Conservation (phyloP, 2,888 invertebrate species). For the Hemicrepidius hirtus region DNA sequence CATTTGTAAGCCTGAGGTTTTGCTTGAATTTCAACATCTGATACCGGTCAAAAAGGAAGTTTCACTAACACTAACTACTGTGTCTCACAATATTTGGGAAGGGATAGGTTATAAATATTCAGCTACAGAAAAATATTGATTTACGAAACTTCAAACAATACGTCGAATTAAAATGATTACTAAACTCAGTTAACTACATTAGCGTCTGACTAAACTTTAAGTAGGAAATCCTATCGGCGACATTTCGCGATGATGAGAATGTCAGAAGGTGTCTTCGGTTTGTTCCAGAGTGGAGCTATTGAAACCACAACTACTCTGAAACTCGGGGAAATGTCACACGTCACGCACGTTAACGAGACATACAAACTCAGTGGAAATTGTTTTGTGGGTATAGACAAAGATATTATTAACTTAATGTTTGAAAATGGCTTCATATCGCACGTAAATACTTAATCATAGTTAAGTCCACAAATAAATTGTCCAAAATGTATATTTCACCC, state of each 20-base stretch:
- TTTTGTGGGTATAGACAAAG: constrained; percentile 17
- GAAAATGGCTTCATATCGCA: neutral
- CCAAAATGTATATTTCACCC: constrained; percentile 22
- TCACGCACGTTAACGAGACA: constrained; percentile 25
- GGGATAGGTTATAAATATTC: too few species aligned
- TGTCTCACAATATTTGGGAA: too few species aligned
- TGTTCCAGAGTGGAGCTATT: constrained; percentile 30
- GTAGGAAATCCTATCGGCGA: constrained; percentile 26
- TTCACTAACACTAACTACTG: too few species aligned
- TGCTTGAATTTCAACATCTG: too few species aligned
- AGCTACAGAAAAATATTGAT: neutral
- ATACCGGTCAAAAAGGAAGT: too few species aligned
- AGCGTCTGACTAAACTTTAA: constrained; percentile 10
- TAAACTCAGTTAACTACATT: constrained; percentile 23
- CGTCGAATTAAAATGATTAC: neutral
- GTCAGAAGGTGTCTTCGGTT: constrained; percentile 37
- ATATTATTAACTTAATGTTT: constrained; percentile 12
- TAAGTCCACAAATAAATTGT: constrained; percentile 10
- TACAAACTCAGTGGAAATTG: constrained; percentile 21
- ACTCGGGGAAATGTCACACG: constrained; percentile 32
- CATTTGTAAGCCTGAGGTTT: too few species aligned
- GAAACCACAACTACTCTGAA: constrained; percentile 30
- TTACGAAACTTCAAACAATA: neutral
- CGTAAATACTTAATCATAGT: constrained; percentile 13
- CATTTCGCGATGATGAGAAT: constrained; percentile 30